A percentile compares a stretch with the other conserved stretches of the same genome.
Evolutionary conservation across 2,888 invertebrate species (phyloP).

Genomic region (Oxycera nigricornis): DNA sequence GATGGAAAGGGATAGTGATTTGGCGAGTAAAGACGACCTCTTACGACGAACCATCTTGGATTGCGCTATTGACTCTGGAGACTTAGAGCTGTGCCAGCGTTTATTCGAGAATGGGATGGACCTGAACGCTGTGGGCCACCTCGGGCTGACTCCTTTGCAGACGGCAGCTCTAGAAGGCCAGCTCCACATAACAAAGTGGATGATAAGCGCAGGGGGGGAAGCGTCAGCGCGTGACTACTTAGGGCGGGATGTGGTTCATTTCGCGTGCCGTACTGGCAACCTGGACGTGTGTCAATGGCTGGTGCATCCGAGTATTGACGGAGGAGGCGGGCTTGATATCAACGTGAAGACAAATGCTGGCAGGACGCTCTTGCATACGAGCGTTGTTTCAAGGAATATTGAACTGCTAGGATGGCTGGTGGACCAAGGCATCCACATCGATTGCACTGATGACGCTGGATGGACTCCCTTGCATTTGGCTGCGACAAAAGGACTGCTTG

Average conservation of each 20-base stretch:
- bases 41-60: neutral
- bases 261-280: neutral
- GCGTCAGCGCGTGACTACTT: neutral
- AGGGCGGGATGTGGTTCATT: neutral
- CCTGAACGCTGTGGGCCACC: neutral
- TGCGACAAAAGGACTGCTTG: neutral
- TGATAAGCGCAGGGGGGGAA: neutral
- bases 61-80: neutral
- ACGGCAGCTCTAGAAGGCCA: neutral
- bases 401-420: neutral
- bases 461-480: neutral
- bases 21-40: no score
- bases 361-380: neutral
- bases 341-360: neutral
- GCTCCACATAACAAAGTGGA: neutral
- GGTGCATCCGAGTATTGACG: neutral
- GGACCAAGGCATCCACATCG: neutral
- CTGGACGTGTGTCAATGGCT: neutral
- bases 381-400: neutral
- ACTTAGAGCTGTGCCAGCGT: slow-evolving; percentile 9
- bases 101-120: neutral
- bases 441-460: neutral
- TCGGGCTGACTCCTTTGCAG: slow-evolving; percentile 1
- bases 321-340: neutral
- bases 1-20: no score